Base-by-base conservation (phyloP, 2,797 vertebrate species). In the Typhlichthys subterraneus region DNA sequence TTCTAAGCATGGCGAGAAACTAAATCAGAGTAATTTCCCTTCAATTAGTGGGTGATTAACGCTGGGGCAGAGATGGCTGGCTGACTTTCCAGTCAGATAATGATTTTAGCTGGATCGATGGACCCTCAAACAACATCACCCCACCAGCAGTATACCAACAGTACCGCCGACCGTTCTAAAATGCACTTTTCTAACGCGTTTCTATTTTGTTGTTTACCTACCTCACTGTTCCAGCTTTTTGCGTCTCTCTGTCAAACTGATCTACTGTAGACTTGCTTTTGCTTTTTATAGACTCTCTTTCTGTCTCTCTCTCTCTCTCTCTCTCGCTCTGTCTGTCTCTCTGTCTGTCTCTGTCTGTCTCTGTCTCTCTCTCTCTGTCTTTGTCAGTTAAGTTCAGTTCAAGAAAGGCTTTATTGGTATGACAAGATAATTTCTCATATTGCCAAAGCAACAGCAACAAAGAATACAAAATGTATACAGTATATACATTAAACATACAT, bases 31-130 rank as follows among this genome's bases (percentile, higher is more conserved):
- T 85, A 12, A 84, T 89, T 89, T 88, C 81, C 83, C 85, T 57
- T 88, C 87, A 87, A 85, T 93, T 91, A 91, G 70, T 1, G 58
- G 74, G 78, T 89, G 89, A 92, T 91, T 91, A 91, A 90, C 67
- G 73, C 47, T 45, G 49, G 84, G 85, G 85, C 85, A 81, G 70
- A 77, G 80, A 73, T 13, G 65, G 73, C 76, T 57, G 67, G 66
- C 80, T 83, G 89, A 90, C 91, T 88, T 84, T 83, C 73, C 68
- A 77, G 70, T 71, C 79, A 53, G 62, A 29, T 84, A 87, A 90
- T 87, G 71, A 86, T 84, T 87, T 91, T 70, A 86, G 73, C 62
- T 17, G 61, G 85, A 91, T 91, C 89, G 76, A 88, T 91, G 82
- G 72, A 51, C 58, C 74, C 70, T 46, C 61, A 51, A 69, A 77